These are phyloP conservation scores for Macaria notata DNA, from an alignment of 2,888 invertebrate species.

Conservation along the genomic window DNA sequence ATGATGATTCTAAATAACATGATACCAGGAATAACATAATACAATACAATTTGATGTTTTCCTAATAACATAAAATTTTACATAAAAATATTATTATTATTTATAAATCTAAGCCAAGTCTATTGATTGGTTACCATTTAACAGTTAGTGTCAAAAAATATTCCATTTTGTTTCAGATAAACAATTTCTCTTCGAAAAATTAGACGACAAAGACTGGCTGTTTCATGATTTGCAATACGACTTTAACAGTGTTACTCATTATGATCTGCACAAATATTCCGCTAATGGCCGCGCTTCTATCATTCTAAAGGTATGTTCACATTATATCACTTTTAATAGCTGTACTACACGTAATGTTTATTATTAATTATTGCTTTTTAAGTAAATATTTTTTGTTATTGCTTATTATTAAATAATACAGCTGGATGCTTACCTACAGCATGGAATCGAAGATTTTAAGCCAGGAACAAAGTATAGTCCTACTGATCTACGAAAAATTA, in stretches of 20 bases:
- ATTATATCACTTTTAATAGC: no score
- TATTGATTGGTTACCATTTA: no score
- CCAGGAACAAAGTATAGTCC: conserved; percentile 39
- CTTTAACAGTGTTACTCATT: conserved; percentile 59
- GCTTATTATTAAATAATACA: no score
- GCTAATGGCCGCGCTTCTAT: conserved; percentile 56
- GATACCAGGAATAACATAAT: no score
- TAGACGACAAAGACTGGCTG: conserved; percentile 54
- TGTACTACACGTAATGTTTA: no score
- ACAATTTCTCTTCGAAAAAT: conserved; percentile 44
- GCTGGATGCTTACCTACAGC: not conserved
- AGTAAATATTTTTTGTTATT: not conserved
- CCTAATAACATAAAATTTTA: no score
- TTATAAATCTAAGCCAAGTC: no score
- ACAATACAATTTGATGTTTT: no score
- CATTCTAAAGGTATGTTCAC: conserved; percentile 39
- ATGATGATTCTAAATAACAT: no score
- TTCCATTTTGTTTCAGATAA: conserved; percentile 51
- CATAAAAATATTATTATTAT: no score
- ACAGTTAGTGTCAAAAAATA: no score
- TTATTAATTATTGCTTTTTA: no score
- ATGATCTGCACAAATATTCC: conserved; percentile 50
- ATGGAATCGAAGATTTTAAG: conserved; percentile 1
- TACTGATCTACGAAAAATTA: conserved; percentile 54
- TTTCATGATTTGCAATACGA: conserved; percentile 59